These are phyloP conservation scores for Morelia viridis DNA, from an alignment of 2,797 vertebrate genomes.

Conservation along the genomic window DNA sequence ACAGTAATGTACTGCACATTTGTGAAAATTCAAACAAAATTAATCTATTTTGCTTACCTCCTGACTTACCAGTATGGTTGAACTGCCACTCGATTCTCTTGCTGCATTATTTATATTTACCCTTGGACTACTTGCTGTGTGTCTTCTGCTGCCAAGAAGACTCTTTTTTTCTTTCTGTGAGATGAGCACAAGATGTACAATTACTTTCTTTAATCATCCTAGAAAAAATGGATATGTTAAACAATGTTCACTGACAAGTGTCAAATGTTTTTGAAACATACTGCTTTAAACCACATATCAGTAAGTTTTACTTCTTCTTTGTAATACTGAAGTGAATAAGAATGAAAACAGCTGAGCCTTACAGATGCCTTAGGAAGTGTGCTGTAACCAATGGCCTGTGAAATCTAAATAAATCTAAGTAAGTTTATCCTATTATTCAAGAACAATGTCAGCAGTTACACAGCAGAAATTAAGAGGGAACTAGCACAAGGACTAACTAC, in stretches of 20 bases:
- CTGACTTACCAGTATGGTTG: background rate
- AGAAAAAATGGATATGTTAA: conserved; percentile 34
- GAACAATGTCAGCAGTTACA: conserved; percentile 62
- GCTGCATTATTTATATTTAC: background rate
- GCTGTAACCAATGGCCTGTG: conserved; percentile 63
- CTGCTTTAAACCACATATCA: background rate
- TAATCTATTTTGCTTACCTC: background rate
- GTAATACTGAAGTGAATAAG: background rate
- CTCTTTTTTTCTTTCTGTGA: conserved; percentile 12
- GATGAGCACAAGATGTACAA: background rate
- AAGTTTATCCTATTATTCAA: conserved; percentile 70
- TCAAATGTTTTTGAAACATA: conserved; percentile 31
- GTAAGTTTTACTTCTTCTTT: conserved; percentile 12
- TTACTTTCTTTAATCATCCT: background rate
- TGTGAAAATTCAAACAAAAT: background rate
- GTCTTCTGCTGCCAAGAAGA: conserved; percentile 47
- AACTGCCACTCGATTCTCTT: rapidly evolving
- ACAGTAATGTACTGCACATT: background rate
- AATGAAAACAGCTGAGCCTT: conserved; percentile 64
- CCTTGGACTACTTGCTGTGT: background rate
- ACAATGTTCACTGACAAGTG: conserved; percentile 3
- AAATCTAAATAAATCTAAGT: conserved; percentile 69
- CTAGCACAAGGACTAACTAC: conserved; percentile 61
- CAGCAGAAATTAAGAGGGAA: conserved; percentile 51
- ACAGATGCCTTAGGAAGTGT: conserved; percentile 63